These are phyloP conservation scores for Rhinichthys osculus DNA, from an alignment of 2,797 vertebrate species.

Conservation along the genomic window DNA sequence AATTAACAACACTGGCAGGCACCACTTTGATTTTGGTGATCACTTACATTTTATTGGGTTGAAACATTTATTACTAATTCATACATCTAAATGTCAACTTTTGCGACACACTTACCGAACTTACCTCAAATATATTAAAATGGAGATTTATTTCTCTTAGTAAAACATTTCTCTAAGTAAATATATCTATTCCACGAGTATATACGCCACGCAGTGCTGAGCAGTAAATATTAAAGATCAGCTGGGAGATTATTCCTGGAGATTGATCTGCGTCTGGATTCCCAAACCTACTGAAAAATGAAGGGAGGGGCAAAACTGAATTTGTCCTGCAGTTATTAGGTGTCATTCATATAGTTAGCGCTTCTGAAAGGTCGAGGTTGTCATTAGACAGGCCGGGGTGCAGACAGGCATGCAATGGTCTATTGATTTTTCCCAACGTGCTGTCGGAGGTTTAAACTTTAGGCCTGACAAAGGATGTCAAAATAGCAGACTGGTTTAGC, in stretches of 20 bases:
- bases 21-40: not conserved
- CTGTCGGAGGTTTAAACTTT: conserved; percentile 37
- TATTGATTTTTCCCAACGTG: conserved; percentile 62
- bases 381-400: conserved; percentile 58
- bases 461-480: conserved; percentile 56
- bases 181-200: conserved; percentile 12
- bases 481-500: conserved; percentile 52
- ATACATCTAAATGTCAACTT: not conserved
- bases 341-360: conserved; percentile 61
- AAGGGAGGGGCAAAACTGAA: conserved; percentile 41
- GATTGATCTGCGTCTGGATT: conserved; percentile 27
- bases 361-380: conserved; percentile 64
- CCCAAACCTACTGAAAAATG: conserved; percentile 24
- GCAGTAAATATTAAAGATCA: conserved; percentile 51
- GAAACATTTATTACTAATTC: not conserved
- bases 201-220: conserved; percentile 1
- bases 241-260: conserved; percentile 21
- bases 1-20: not conserved
- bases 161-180: conserved; percentile 14
- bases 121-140: conserved; percentile 19
- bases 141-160: conserved; percentile 15
- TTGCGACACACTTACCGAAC: not conserved
- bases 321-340: conserved; percentile 55
- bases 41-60: not conserved
- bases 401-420: conserved; percentile 55